phyloP scores from a whole-genome alignment of 1,140 invertebrate species.

The Ephestia elutella region DNA sequence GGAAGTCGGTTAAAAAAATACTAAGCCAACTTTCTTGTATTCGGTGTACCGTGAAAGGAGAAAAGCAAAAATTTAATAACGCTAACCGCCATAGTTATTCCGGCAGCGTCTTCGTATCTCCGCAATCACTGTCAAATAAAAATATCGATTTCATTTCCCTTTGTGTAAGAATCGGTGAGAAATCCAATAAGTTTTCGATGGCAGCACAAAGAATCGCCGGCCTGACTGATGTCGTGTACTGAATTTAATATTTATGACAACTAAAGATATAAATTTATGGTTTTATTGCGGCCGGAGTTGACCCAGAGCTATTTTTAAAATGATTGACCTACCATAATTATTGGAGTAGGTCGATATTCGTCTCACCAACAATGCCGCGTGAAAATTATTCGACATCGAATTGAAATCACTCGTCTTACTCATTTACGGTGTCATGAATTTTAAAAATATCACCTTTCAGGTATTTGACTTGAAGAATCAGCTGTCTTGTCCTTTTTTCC shows the following conservation, averaged over 20 bases:
- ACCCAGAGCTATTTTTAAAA: no score
- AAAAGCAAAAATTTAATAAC: slow-evolving; percentile 2
- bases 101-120: slow-evolving; percentile 12
- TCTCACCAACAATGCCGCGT: no score
- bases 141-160: slow-evolving; percentile 35
- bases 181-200: slow-evolving; percentile 37
- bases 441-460: no score
- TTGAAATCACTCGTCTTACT: slow-evolving; percentile 13
- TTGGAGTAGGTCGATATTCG: no score
- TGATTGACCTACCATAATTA: no score
- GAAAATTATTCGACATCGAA: no score
- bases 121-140: slow-evolving; percentile 24
- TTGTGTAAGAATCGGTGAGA: slow-evolving; percentile 34
- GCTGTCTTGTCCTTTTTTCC: no score
- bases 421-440: no score
- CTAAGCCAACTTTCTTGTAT: slow-evolving; percentile 5
- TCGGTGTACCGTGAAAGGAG: background rate
- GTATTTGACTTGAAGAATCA: no score
- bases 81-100: slow-evolving; percentile 23
- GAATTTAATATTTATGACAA: slow-evolving; percentile 45
- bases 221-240: slow-evolving; percentile 34
- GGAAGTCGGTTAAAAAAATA: slow-evolving; percentile 18
- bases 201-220: slow-evolving; percentile 27
- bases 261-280: slow-evolving; percentile 18
- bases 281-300: no score